A percentile compares a stretch with the other conserved stretches of the same genome.
Conservation (phyloP, 2,888 invertebrate species). For the Ferrisia virgata region DNA sequence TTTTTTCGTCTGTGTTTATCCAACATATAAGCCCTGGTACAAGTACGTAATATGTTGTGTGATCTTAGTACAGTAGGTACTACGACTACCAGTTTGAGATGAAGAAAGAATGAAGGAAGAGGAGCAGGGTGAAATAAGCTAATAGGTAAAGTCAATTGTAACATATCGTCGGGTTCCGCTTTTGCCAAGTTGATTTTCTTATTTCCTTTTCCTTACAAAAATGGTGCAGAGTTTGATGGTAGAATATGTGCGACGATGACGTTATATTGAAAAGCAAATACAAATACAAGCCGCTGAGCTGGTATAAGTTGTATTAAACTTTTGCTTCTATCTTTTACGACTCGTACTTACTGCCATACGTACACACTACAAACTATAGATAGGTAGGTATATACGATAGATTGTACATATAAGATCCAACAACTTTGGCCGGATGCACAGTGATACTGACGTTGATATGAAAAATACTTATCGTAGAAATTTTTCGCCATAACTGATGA, state of each 20-base stretch:
- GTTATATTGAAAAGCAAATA: slow-evolving; percentile 12
- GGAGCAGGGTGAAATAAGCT: too few species aligned
- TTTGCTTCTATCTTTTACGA: neutral
- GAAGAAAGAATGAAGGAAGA: neutral
- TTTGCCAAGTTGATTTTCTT: neutral
- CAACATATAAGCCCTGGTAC: too few species aligned
- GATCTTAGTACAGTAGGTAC: neutral
- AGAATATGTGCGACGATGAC: neutral
- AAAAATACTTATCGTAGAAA: neutral
- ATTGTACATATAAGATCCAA: neutral
- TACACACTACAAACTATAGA: too few species aligned
- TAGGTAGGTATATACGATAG: too few species aligned
- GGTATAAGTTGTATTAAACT: slow-evolving; percentile 11
- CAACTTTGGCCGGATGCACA: neutral
- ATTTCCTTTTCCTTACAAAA: neutral
- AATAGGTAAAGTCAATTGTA: neutral
- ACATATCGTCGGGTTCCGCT: slow-evolving; percentile 4
- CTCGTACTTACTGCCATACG: too few species aligned
- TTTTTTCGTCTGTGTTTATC: neutral
- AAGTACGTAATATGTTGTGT: too few species aligned
- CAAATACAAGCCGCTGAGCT: neutral
- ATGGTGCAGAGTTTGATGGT: neutral
- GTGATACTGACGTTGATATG: neutral
- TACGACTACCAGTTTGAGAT: neutral
- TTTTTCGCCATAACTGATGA: neutral